Conservation (phyloP, 1,140 invertebrate species). For the Caenorhabditis brenneri region DNA sequence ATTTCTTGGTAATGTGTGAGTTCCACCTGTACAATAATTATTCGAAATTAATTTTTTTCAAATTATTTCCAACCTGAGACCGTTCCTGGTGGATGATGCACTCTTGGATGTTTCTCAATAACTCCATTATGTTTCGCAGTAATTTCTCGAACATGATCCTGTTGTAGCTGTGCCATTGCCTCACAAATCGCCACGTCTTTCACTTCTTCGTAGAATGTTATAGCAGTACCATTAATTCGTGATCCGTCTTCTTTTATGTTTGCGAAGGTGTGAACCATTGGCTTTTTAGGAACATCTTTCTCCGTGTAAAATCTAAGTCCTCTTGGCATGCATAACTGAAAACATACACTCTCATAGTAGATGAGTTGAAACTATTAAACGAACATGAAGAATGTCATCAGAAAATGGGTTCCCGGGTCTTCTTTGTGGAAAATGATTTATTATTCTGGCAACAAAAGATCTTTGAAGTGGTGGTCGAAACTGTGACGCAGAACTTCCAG, state of each 20-base stretch:
- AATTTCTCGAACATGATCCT: conserved; percentile 58
- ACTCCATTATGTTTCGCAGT: conserved; percentile 46
- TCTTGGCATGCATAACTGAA: conserved; percentile 87
- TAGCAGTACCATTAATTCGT: conserved; percentile 87
- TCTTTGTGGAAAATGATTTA: conserved; percentile 84
- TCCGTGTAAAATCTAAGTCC: conserved; percentile 91
- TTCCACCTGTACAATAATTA: conserved; percentile 74
- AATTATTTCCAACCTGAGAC: conserved; percentile 77
- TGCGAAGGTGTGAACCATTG: conserved; percentile 93
- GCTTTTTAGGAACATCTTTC: conserved; percentile 82
- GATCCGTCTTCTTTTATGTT: conserved; percentile 94
- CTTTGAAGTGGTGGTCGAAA: conserved; percentile 85
- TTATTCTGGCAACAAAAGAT: conserved; percentile 89
- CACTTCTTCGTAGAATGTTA: conserved; percentile 84
- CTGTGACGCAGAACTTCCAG: conserved; percentile 65
- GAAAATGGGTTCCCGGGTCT: conserved; percentile 75
- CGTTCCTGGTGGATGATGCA: conserved; percentile 61
- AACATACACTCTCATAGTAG: conserved; percentile 52
- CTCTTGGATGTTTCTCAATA: conserved; percentile 46
- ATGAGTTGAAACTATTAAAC: no score
- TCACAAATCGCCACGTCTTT: conserved; percentile 64
- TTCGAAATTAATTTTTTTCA: not conserved
- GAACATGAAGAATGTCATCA: conserved; percentile 89
- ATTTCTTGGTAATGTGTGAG: conserved; percentile 74
- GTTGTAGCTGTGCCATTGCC: conserved; percentile 60